phyloP scores from a whole-genome alignment of 1,140 invertebrate genomes.

The Venustaconcha ellipsiformis region DNA sequence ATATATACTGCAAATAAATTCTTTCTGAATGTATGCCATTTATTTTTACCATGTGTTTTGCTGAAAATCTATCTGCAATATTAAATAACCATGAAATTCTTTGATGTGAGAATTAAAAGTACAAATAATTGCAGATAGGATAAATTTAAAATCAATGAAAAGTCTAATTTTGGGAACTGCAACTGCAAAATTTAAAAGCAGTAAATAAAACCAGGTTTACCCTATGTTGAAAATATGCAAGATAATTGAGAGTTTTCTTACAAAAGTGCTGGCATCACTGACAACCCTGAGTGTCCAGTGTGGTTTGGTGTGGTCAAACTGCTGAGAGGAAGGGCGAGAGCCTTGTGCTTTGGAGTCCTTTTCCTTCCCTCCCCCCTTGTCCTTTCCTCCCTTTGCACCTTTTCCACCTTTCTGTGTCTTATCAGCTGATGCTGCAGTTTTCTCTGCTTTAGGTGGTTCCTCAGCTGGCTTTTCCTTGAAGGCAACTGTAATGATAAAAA shows the following conservation, averaged over 20 bases:
- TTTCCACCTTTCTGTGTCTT: slow-evolving; percentile 45
- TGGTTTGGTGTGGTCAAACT: slow-evolving; percentile 66
- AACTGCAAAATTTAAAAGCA: not conserved
- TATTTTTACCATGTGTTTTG: not conserved
- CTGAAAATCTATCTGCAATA: too few relatives aligned
- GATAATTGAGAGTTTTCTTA: slow-evolving; percentile 35
- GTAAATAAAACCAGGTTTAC: too few relatives aligned
- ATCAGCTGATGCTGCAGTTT: slow-evolving; percentile 34
- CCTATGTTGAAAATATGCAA: too few relatives aligned
- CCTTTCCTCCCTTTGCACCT: slow-evolving; percentile 54
- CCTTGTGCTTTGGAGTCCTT: slow-evolving; percentile 52
- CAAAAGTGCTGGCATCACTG: slow-evolving; percentile 58
- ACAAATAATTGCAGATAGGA: too few relatives aligned
- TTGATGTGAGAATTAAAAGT: too few relatives aligned
- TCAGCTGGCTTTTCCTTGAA: slow-evolving; percentile 50
- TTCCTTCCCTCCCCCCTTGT: slow-evolving; percentile 54
- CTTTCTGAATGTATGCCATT: not conserved
- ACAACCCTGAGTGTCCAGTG: slow-evolving; percentile 65
- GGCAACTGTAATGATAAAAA: slow-evolving; percentile 36
- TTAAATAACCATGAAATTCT: too few relatives aligned
- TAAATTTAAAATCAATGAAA: too few relatives aligned
- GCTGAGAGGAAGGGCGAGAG: slow-evolving; percentile 61
- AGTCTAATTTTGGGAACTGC: too few relatives aligned
- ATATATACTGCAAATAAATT: not conserved
- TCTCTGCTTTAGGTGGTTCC: slow-evolving; percentile 54